phyloP scores from a whole-genome alignment of 2,797 vertebrate genomes.

The Adelosebastes latens region DNA sequence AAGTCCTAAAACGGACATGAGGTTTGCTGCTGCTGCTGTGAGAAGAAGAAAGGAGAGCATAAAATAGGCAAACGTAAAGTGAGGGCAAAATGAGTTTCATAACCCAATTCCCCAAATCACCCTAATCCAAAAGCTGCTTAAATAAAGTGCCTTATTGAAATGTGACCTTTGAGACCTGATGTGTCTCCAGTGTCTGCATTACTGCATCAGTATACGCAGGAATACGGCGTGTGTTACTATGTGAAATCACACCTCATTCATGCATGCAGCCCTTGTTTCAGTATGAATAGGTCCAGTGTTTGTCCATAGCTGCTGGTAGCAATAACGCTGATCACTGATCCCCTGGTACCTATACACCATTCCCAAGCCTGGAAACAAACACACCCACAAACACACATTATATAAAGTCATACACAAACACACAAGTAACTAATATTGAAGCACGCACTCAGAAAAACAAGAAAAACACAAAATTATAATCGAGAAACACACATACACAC shows the following conservation, averaged over 20 bases:
- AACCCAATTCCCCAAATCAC: not conserved
- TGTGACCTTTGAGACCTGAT: not conserved
- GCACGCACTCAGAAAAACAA: not conserved
- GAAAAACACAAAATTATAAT: not conserved
- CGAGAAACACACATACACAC: constrained; percentile 8
- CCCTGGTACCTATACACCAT: constrained; percentile 55
- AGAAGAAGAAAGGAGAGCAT: not conserved
- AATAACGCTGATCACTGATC: constrained; percentile 64
- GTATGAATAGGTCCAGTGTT: constrained; percentile 66
- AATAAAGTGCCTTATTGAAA: not conserved
- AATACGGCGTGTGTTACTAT: constrained; percentile 2
- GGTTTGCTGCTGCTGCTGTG: not conserved
- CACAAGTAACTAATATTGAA: not conserved
- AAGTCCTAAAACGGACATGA: not conserved
- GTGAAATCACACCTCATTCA: constrained; percentile 48
- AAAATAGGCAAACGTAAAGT: not conserved
- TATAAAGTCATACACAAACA: constrained; percentile 15
- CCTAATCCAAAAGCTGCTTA: not conserved
- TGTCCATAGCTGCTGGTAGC: constrained; percentile 49
- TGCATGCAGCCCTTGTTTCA: constrained; percentile 23
- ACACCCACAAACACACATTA: constrained; percentile 7
- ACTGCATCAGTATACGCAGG: not conserved
- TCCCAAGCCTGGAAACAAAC: constrained; percentile 20
- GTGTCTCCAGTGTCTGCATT: not conserved
- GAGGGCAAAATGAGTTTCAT: not conserved